phyloP scores from a whole-genome alignment of 2,797 vertebrate species.

The Leontopithecus rosalia region DNA sequence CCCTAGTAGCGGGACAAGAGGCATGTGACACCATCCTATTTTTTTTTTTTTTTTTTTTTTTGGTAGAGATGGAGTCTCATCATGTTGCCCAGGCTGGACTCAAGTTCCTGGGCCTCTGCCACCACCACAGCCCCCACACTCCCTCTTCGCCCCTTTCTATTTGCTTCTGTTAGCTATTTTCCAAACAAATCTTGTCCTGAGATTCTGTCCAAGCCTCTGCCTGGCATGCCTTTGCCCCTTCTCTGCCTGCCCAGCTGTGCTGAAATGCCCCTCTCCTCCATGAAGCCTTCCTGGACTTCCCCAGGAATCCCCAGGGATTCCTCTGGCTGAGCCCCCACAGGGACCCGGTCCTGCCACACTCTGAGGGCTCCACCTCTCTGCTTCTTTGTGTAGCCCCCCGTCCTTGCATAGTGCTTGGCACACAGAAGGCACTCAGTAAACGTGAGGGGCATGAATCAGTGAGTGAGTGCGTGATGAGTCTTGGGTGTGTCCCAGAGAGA shows the following conservation, averaged over 20 bases:
- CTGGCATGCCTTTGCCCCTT: not conserved
- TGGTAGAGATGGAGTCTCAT: not conserved
- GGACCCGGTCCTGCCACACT: not conserved
- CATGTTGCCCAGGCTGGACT: not conserved
- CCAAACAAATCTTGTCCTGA: not conserved
- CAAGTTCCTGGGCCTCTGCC: not conserved
- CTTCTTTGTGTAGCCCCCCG: not conserved
- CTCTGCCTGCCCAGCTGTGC: not conserved
- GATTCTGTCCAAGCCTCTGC: not conserved
- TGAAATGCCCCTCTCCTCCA: not conserved
- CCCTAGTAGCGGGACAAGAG: not conserved
- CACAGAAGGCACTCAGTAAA: not conserved
- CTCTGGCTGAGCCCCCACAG: not conserved
- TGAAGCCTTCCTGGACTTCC: not conserved
- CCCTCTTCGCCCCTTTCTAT: fast-evolving
- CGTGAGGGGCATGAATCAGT: not conserved
- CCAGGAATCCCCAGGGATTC: not conserved
- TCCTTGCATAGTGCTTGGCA: not conserved
- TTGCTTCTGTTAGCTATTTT: not conserved
- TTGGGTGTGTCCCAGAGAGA: not conserved
- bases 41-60: no score
- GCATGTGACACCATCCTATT: not conserved
- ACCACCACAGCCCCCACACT: fast-evolving
- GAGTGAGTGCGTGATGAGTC: no score
- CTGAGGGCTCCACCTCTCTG: not conserved